Conservation (phyloP, 2,113 vertebrate genomes). For the Rhea pennata region DNA sequence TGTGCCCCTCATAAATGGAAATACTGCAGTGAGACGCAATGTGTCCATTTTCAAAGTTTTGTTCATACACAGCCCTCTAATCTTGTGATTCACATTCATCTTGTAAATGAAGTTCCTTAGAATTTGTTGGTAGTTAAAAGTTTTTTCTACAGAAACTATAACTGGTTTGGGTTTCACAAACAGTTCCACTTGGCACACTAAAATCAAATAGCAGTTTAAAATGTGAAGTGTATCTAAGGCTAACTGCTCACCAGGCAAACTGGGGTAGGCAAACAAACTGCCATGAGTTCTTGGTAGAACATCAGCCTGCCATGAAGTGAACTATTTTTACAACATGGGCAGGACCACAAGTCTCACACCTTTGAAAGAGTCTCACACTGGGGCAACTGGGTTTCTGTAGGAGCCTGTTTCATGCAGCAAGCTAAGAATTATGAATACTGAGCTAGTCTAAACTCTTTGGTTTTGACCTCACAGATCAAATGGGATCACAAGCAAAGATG, state of each 20-base stretch:
- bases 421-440: not conserved
- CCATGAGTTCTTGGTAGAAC: not conserved
- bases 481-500: not conserved
- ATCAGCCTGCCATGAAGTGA: not conserved
- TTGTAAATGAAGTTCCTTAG: not conserved
- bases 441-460: not conserved
- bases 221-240: accelerated
- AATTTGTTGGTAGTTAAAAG: not conserved
- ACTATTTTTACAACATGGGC: not conserved
- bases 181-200: not conserved
- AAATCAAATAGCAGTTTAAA: not conserved
- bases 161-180: not conserved
- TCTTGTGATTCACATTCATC: not conserved
- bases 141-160: not conserved
- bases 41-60: not conserved
- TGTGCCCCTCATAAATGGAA: not conserved
- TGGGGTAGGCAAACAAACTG: not conserved
- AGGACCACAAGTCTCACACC: not conserved
- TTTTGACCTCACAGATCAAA: not conserved
- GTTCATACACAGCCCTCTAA: not conserved
- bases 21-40: not conserved
- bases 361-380: not conserved
- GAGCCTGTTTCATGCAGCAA: not conserved
- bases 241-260: not conserved
- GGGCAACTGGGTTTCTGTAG: not conserved